These are phyloP conservation scores for Acholoe squamosa DNA, from an alignment of 2,888 invertebrate species.

Conservation along the genomic window DNA sequence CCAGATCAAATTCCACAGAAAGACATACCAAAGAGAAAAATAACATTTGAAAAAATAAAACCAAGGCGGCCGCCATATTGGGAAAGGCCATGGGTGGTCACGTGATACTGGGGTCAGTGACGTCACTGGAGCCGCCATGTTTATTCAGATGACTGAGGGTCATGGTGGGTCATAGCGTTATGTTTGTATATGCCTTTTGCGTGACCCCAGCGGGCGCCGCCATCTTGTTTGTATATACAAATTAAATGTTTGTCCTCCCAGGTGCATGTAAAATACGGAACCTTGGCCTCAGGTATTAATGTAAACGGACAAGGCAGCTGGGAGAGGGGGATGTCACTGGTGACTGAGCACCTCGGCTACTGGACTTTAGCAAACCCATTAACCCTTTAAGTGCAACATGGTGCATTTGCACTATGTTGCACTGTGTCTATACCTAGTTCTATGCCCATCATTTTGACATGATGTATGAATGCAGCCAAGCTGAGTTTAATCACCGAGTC, in stretches of 20 bases:
- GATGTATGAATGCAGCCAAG: too few relatives aligned
- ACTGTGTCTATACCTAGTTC: too few relatives aligned
- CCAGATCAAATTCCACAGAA: too few relatives aligned
- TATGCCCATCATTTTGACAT: too few relatives aligned
- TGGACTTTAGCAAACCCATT: neutral
- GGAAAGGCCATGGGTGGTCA: neutral
- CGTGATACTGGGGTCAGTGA: neutral
- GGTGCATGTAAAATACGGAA: neutral
- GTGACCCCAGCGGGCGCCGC: too few relatives aligned
- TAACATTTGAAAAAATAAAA: neutral
- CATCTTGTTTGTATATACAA: conserved; percentile 12
- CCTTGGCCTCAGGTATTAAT: conserved; percentile 26
- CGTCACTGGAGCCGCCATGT: conserved; percentile 26
- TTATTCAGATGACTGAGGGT: conserved; percentile 36
- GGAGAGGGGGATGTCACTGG: conserved; percentile 15
- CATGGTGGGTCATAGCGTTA: neutral
- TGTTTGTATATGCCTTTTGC: conserved; percentile 5
- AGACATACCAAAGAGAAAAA: too few relatives aligned
- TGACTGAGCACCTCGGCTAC: neutral
- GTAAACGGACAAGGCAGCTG: conserved; percentile 5
- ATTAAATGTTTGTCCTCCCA: conserved; percentile 40
- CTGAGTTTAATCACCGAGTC: too few relatives aligned
- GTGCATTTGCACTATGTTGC: too few relatives aligned
- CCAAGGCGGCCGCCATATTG: neutral
- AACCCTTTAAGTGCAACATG: too few relatives aligned